phyloP scores from a whole-genome alignment of 2,113 vertebrate species.

The Thryonomys swinderianus region DNA sequence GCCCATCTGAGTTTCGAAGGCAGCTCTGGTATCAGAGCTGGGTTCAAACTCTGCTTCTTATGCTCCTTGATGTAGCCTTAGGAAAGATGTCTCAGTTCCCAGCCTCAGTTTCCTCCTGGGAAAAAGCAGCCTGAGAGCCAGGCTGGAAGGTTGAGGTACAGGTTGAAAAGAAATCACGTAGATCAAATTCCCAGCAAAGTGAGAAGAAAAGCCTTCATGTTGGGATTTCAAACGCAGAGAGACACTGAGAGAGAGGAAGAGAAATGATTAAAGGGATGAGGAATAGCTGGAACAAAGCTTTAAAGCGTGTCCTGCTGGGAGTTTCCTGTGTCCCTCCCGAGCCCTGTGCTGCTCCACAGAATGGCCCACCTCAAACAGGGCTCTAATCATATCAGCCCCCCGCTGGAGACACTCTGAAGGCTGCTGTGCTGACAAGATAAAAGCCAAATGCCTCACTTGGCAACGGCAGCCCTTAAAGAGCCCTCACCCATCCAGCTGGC shows the following conservation, averaged over 20 bases:
- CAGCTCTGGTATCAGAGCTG: background rate
- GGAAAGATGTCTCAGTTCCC: background rate
- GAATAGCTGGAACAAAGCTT: background rate
- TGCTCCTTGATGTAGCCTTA: background rate
- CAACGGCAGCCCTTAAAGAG: background rate
- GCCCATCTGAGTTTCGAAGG: background rate
- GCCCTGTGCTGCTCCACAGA: constrained; percentile 36
- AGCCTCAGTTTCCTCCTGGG: constrained; percentile 29
- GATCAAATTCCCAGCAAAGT: background rate
- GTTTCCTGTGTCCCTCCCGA: background rate
- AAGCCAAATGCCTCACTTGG: background rate
- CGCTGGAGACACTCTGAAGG: constrained; percentile 16
- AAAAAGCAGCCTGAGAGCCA: background rate
- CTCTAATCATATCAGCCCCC: constrained; percentile 72
- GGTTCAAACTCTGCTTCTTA: background rate
- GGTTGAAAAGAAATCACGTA: background rate
- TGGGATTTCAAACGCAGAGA: constrained; percentile 27
- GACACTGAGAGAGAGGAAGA: constrained; percentile 19
- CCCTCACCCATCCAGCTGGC: background rate
- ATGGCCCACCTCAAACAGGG: constrained; percentile 20
- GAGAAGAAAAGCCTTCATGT: constrained; percentile 20
- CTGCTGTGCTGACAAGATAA: constrained; percentile 43
- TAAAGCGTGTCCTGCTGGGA: background rate
- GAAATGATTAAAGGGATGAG: constrained; percentile 65
- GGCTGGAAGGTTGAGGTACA: background rate